A percentile compares a stretch with the other conserved stretches of the same genome.
Evolutionary conservation across 2,113 vertebrate genomes (phyloP).

Genomic region (Aythya baeri): DNA sequence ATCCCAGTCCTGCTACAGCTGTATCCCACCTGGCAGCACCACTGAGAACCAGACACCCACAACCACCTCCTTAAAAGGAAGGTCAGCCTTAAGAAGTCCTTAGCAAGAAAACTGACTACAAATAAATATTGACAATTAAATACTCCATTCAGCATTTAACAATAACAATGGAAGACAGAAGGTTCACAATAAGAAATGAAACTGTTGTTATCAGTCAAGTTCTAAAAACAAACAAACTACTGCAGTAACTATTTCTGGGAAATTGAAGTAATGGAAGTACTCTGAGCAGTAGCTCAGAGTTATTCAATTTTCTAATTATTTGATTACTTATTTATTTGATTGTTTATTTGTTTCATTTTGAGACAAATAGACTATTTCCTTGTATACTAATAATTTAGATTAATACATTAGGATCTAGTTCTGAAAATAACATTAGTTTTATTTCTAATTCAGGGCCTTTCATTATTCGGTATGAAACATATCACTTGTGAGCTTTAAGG

Average conservation of each 20-base stretch:
- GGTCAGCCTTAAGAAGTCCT: not conserved
- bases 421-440: not conserved
- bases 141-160: not conserved
- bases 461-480: not conserved
- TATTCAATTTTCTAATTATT: not conserved
- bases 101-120: not conserved
- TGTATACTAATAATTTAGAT: not conserved
- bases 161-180: not conserved
- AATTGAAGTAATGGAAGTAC: fast-evolving
- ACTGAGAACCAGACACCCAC: not conserved
- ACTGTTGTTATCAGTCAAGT: fast-evolving
- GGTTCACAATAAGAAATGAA: not conserved
- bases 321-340: not conserved
- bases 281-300: not conserved
- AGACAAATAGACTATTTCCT: not conserved
- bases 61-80: not conserved
- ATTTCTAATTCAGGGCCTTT: not conserved
- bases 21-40: not conserved
- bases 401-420: not conserved
- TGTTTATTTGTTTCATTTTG: not conserved
- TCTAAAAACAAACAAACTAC: not conserved
- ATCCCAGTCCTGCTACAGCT: not conserved
- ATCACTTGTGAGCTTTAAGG: not conserved
- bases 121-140: not conserved
- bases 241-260: not conserved